These are phyloP conservation scores for Bagarius yarrelli DNA, from an alignment of 2,113 vertebrate species.

Conservation along the genomic window DNA sequence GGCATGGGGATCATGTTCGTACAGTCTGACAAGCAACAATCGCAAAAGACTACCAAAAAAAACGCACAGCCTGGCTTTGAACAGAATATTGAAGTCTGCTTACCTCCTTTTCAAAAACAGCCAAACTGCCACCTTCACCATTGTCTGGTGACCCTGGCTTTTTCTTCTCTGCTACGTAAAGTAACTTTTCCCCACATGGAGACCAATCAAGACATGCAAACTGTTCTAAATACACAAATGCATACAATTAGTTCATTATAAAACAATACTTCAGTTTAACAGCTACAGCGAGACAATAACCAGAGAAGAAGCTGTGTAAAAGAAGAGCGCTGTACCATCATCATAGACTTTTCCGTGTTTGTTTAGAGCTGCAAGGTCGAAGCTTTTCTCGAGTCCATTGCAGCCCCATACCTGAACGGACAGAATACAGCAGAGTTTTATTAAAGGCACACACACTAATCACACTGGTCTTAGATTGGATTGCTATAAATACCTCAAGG, in stretches of 20 bases:
- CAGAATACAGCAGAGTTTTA: background rate
- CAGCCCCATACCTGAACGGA: constrained; percentile 68
- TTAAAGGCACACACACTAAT: background rate
- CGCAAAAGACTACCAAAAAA: too few relatives aligned
- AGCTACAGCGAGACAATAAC: background rate
- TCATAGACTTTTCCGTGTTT: constrained; percentile 71
- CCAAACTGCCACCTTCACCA: constrained; percentile 4
- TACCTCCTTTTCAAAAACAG: constrained; percentile 42
- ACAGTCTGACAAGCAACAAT: too few relatives aligned
- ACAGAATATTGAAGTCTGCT: background rate
- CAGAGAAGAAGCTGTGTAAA: background rate
- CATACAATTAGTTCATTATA: constrained; percentile 7
- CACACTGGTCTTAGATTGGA: background rate
- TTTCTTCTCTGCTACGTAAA: constrained; percentile 72
- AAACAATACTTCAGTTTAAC: background rate
- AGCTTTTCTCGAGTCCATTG: constrained; percentile 63
- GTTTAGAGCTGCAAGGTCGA: constrained; percentile 66
- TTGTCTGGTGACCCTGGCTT: constrained; percentile 25
- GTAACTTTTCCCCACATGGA: constrained; percentile 64
- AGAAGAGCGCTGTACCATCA: constrained; percentile 59
- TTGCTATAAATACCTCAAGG: constrained; percentile 65
- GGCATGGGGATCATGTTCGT: too few relatives aligned
- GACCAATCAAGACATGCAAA: constrained; percentile 76
- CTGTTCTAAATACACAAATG: constrained; percentile 61
- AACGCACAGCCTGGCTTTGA: too few relatives aligned